Evolutionary conservation across 2,888 invertebrate genomes (phyloP).

Genomic region (Nemoura dubitans): DNA sequence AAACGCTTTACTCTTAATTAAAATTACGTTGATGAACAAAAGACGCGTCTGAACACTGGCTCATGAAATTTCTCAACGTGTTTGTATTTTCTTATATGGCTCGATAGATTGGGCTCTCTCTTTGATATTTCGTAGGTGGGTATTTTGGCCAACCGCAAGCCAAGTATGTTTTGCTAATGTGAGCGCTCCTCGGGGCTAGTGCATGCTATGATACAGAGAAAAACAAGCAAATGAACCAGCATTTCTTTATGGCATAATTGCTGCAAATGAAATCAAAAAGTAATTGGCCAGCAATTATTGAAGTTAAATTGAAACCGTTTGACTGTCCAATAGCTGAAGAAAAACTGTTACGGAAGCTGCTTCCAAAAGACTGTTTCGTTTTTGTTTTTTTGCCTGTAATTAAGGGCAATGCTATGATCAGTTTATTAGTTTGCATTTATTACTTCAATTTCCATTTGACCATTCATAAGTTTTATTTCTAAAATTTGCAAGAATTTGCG

Average conservation of each 20-base stretch:
- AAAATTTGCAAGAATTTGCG: not conserved
- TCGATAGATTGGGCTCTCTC: too few relatives aligned
- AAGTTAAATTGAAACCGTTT: slow-evolving; percentile 12
- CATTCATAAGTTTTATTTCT: not conserved
- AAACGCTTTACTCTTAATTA: too few relatives aligned
- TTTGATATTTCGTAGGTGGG: not conserved
- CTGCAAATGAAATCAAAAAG: not conserved
- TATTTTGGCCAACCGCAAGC: not conserved
- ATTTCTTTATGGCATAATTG: not conserved
- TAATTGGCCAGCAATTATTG: not conserved
- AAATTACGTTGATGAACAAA: too few relatives aligned
- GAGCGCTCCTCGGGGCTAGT: not conserved
- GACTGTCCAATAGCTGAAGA: not conserved
- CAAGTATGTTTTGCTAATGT: not conserved
- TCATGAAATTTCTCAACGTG: too few relatives aligned
- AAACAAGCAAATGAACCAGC: not conserved
- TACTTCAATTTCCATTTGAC: not conserved
- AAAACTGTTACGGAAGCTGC: too few relatives aligned
- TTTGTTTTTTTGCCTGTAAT: not conserved
- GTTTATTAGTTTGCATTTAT: not conserved
- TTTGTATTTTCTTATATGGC: too few relatives aligned
- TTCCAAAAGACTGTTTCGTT: too few relatives aligned
- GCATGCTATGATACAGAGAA: not conserved
- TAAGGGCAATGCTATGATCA: not conserved
- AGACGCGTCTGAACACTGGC: too few relatives aligned